A percentile compares a stretch with the other conserved stretches of the same genome.
phyloP scores from a whole-genome alignment of 2,113 vertebrate species.

The Chlorocebus sabaeus region DNA sequence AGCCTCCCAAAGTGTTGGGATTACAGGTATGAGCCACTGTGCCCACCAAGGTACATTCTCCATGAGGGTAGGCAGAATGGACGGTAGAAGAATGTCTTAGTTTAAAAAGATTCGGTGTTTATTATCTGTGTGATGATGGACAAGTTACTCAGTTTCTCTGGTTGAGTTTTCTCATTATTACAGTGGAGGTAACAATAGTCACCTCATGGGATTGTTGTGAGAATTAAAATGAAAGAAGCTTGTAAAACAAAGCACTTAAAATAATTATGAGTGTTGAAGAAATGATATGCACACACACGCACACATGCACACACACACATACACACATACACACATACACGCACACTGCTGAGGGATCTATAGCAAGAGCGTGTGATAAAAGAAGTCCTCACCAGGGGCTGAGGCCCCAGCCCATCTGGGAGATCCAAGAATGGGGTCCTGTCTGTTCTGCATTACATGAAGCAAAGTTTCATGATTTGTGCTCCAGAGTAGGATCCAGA shows the following conservation, averaged over 20 bases:
- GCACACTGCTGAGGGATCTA: rapidly evolving
- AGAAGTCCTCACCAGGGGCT: neutral
- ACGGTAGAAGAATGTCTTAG: neutral
- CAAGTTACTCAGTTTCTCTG: neutral
- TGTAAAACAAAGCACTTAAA: neutral
- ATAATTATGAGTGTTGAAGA: neutral
- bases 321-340: rapidly evolving
- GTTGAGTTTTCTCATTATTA: neutral
- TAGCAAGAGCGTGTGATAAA: rapidly evolving
- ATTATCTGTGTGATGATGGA: neutral
- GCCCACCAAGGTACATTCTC: too few relatives aligned
- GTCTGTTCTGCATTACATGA: rapidly evolving
- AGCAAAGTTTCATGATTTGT: neutral
- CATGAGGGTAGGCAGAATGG: neutral
- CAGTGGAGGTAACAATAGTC: neutral
- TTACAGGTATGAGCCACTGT: too few relatives aligned
- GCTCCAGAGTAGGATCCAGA: neutral
- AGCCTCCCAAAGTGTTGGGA: too few relatives aligned
- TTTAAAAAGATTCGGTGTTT: neutral
- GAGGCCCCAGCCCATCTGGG: neutral
- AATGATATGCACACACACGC: neutral
- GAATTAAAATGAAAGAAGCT: neutral
- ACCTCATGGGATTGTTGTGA: neutral
- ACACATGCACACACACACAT: rapidly evolving
- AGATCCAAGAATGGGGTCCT: neutral